These are phyloP conservation scores for Norana najaformis DNA, from an alignment of 2,888 invertebrate species.

Conservation along the genomic window DNA sequence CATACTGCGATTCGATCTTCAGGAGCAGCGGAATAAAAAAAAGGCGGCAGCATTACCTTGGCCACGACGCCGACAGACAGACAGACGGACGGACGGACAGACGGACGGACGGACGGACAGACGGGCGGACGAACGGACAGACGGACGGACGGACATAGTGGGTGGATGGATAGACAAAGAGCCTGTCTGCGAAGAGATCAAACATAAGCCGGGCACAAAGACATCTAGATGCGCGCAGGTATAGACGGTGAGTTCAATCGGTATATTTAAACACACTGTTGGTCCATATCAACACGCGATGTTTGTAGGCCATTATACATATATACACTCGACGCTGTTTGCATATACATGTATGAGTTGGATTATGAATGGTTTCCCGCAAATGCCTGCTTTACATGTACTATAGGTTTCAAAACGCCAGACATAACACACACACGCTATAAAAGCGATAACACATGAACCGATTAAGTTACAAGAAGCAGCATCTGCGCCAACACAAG, in stretches of 20 bases:
- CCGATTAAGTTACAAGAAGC: not conserved
- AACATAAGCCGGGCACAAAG: not conserved
- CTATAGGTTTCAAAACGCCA: not conserved
- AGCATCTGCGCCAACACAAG: not conserved
- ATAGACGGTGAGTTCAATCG: conserved; percentile 4
- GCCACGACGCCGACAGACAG: not conserved
- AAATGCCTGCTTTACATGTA: not conserved
- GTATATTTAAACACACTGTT: not conserved
- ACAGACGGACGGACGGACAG: not conserved
- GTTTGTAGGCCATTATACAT: conserved; percentile 13
- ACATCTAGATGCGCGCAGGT: not conserved
- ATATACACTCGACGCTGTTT: not conserved
- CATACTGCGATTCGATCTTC: not conserved
- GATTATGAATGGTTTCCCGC: not conserved
- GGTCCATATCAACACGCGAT: not conserved
- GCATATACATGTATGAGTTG: not conserved
- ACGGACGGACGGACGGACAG: too few species aligned
- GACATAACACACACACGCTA: not conserved
- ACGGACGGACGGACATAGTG: not conserved
- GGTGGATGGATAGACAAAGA: conserved; percentile 6
- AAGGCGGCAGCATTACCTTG: not conserved
- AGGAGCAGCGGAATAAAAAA: not conserved
- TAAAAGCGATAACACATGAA: conserved; percentile 9
- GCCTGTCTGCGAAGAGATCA: not conserved
- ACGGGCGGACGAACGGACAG: not conserved